Evolutionary conservation across 2,888 invertebrate genomes (phyloP), one percentile per base, ranked within the genome.

Genomic region (Drosophila parthenogenetica): DNA sequence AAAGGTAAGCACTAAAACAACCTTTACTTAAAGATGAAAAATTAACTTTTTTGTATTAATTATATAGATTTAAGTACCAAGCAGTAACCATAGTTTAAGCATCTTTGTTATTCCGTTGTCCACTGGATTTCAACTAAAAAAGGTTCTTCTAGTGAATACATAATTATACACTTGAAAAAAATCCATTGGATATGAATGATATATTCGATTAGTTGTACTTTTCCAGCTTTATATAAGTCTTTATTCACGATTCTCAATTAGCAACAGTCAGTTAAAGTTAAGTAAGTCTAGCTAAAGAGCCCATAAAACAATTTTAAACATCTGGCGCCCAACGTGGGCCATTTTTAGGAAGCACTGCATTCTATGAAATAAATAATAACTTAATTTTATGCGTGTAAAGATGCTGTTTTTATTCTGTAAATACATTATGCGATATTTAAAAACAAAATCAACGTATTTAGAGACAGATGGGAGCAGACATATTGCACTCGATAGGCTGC

Each of bases 41-140:
- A 53, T 5, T n/a, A 11, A 19, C 2, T 17, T 5, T 37, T 40
- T 5, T 0, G 16, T 35, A 22, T 14, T 13, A 32, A n/a, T 22
- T 2, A 1, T 10, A 14, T 13, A 5, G n/a, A n/a, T n/a, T 25
- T 35, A 22, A 22, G 14, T 51, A 65, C 64, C 65, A 16, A 64
- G 8, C 17, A 65, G 13, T 2, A 64, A 8, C 39, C 45, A 64
- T 8, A 35, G 14, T 14, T 35, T 46, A 0, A 51, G n/a, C 64
- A 65, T 65, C 10, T 25, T 22, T 8, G 10, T n/a, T 45, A n/a
- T n/a, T 37, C n/a, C 3, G 7, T 22, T 64, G 51, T 13, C 16
- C 0, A 10, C 5, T 10, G 7, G 14, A 16, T 2, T 1, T 4
- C 3, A 63, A 50, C 25, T 64, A 19, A 50, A 22, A 19, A 2